Base-by-base conservation (phyloP, 2,888 invertebrate genomes). In the Drosophila limbata region DNA sequence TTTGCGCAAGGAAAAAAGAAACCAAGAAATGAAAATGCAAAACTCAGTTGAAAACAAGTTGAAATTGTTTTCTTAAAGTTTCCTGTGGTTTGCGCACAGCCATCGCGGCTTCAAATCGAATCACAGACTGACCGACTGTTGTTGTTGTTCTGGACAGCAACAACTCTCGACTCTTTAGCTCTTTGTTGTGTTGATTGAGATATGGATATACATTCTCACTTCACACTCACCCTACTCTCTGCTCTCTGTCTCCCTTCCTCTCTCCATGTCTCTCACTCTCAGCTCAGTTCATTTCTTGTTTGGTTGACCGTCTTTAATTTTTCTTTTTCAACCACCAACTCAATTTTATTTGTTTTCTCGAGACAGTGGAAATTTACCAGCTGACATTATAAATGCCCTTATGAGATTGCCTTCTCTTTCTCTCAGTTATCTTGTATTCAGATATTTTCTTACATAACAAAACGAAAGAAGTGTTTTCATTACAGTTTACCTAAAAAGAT, bases 351-450 rank as follows among this genome's bases (percentile, higher is more conserved):
- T 62, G 61, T 73, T 61, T 78, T 55, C 31, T 39, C 25, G 8
- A 51, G 33, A 11, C 40, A 70, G 66, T 77, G 80, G 76, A 77
- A 77, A 77, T 51, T 70, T 77, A 56, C 80, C 77, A 77, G 59
- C 44, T 63, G 56, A 76, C 50, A 45, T 25, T 44, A 42, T 28
- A 39, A 62, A 62, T 60, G 35, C 48, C 21, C 57, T 52, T 33
- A 40, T 15, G 17, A 9, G 33, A n/a, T n/a, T 13, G 17, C 37
- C 9, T 40, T 65, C 21, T 72, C 4, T 25, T 15, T 44, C 33
- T 31, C 8, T 28, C 10, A 17, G 10, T 28, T 6, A 15, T 15
- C 9, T n/a, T 25, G 13, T 11, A 31, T 40, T 40, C 17, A 31
- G 3, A 0, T 44, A n/a, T 42, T 40, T 19, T 33, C 33, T 33